A percentile compares a stretch with the other conserved stretches of the same genome.
Evolutionary conservation across 2,888 invertebrate species (phyloP).

Genomic region (Drepana falcataria): DNA sequence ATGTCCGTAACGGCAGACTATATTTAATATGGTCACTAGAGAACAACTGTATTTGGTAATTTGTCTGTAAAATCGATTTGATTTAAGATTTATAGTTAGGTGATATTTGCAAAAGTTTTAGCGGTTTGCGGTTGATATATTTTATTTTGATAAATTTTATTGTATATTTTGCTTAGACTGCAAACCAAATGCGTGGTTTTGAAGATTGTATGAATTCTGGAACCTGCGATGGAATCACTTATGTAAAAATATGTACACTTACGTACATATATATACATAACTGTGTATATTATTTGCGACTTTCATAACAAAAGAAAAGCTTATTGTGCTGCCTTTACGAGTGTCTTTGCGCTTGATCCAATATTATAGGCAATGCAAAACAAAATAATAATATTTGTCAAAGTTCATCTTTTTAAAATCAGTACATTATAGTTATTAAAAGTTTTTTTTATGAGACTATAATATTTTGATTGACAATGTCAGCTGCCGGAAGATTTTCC

Average conservation of each 20-base stretch:
- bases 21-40: conserved; percentile 65
- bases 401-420: background rate
- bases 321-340: conserved; percentile 31
- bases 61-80: conserved; percentile 65
- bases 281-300: background rate
- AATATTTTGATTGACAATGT: too few relatives aligned
- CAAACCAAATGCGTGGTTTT: conserved; percentile 32
- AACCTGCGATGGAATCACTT: conserved; percentile 43
- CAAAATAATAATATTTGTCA: conserved; percentile 3
- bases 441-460: too few relatives aligned
- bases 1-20: conserved; percentile 58
- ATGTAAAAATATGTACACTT: background rate
- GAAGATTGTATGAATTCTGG: conserved; percentile 57
- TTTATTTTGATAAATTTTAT: conserved; percentile 40
- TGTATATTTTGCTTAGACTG: conserved; percentile 44
- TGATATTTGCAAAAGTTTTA: conserved; percentile 52
- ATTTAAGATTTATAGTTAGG: conserved; percentile 69
- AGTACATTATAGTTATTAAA: background rate
- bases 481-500: conserved; percentile 22
- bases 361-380: conserved; percentile 16
- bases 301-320: conserved; percentile 3
- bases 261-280: too few relatives aligned
- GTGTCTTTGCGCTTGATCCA: conserved; percentile 33
- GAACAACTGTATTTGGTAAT: conserved; percentile 61
- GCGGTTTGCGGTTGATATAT: conserved; percentile 46